phyloP scores from a whole-genome alignment of 2,113 vertebrate genomes.

The Chlamydotis undulata region DNA sequence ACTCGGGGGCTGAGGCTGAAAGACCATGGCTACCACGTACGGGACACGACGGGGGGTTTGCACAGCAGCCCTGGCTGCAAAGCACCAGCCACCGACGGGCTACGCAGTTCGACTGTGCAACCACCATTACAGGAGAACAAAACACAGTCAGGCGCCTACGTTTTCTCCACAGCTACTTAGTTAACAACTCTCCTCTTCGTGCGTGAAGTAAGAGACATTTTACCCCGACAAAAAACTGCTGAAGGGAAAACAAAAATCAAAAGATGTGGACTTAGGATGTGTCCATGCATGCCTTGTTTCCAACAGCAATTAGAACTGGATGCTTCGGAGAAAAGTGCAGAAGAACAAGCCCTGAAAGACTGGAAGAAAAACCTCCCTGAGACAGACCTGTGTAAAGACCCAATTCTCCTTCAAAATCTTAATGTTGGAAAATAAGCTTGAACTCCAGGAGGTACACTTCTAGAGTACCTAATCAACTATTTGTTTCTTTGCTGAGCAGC shows the following conservation, averaged over 20 bases:
- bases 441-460: neutral
- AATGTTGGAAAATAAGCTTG: neutral
- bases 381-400: neutral
- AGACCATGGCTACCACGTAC: fast-evolving
- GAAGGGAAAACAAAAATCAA: too few species aligned
- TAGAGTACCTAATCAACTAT: neutral
- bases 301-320: neutral
- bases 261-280: neutral
- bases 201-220: neutral
- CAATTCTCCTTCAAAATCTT: neutral
- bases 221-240: too few species aligned
- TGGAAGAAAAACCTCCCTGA: neutral
- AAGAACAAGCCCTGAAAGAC: neutral
- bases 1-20: neutral
- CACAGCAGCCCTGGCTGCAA: too few species aligned
- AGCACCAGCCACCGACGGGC: neutral
- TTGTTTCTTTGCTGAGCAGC: neutral
- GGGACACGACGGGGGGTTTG: fast-evolving
- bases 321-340: neutral
- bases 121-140: neutral
- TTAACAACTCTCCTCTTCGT: neutral
- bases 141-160: fast-evolving
- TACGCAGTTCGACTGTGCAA: neutral
- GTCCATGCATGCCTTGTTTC: too few species aligned
- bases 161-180: neutral